Conservation (phyloP, 2,797 vertebrate genomes). For the Falco concolor region DNA sequence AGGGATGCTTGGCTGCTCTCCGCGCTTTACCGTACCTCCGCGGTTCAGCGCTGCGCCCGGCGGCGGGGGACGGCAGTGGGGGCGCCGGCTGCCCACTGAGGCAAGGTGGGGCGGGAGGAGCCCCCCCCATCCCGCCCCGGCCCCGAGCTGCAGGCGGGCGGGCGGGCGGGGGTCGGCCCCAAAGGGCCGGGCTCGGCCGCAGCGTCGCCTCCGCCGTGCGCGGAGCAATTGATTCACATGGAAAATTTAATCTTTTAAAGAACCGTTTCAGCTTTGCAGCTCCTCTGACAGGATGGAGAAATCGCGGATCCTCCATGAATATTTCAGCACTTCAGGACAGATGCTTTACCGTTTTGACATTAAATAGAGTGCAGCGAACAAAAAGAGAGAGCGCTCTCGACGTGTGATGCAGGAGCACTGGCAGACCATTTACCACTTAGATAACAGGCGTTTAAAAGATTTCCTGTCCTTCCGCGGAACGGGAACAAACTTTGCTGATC, state of each 20-base stretch:
- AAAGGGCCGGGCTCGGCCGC: background rate
- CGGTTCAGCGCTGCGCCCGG: background rate
- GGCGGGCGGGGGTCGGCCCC: background rate
- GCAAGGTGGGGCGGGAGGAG: background rate
- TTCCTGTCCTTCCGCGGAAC: background rate
- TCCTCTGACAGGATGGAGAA: slow-evolving; percentile 26
- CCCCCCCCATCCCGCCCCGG: too few relatives aligned
- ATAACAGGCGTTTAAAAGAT: background rate
- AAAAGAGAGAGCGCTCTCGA: slow-evolving; percentile 11
- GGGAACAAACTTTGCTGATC: background rate
- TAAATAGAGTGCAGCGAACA: slow-evolving; percentile 62
- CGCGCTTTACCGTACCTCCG: background rate
- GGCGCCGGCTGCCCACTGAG: background rate
- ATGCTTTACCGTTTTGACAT: slow-evolving; percentile 64
- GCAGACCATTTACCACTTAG: slow-evolving; percentile 31
- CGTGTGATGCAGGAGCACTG: slow-evolving; percentile 23
- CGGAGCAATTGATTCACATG: slow-evolving; percentile 55
- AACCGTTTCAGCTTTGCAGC: slow-evolving; percentile 63
- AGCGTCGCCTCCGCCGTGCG: background rate
- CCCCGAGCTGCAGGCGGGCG: background rate
- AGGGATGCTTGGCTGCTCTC: background rate
- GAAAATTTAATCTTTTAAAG: slow-evolving; percentile 65
- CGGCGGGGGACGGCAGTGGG: background rate
- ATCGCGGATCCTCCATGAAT: slow-evolving; percentile 61
- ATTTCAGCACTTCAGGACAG: slow-evolving; percentile 69